phyloP scores from a whole-genome alignment of 2,113 vertebrate genomes.

The Menura novaehollandiae region DNA sequence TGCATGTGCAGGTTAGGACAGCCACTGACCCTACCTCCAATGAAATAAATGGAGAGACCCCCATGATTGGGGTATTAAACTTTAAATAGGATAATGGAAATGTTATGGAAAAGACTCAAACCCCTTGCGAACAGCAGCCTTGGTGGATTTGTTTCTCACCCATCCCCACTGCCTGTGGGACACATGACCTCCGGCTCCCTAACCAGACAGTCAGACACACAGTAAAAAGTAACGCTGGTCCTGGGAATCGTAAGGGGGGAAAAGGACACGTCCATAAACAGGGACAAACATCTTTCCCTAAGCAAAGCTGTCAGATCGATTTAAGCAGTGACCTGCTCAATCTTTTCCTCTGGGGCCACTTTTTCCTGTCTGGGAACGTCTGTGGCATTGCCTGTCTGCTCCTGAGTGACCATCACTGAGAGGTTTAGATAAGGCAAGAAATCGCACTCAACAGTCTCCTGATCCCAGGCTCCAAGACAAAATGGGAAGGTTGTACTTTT shows the following conservation, averaged over 20 bases:
- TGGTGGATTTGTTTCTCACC: conserved; percentile 54
- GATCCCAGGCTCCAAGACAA: conserved; percentile 42
- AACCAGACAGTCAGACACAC: conserved; percentile 59
- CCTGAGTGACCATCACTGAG: conserved; percentile 55
- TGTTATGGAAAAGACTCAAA: conserved; percentile 4
- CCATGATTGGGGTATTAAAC: not conserved
- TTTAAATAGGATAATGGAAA: conserved; percentile 36
- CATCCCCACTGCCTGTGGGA: conserved; percentile 40
- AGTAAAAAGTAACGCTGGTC: conserved; percentile 71
- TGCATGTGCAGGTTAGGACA: not conserved
- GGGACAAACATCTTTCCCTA: conserved; percentile 72
- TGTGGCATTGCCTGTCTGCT: conserved; percentile 57
- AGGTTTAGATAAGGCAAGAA: conserved; percentile 73
- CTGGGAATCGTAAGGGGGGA: conserved; percentile 69
- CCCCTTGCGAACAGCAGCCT: not conserved
- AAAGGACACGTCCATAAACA: conserved; percentile 68
- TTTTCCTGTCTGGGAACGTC: conserved; percentile 70
- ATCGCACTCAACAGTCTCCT: conserved; percentile 45
- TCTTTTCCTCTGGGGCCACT: conserved; percentile 58
- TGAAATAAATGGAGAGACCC: not conserved
- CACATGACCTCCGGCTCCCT: not conserved
- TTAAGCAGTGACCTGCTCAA: conserved; percentile 66
- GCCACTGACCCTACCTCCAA: not conserved
- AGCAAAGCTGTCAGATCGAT: conserved; percentile 69
- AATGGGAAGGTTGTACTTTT: conserved; percentile 58